Percentiles rank a stretch among this genome's conserved stretches.
phyloP scores from a whole-genome alignment of 2,888 invertebrate species.

The Anagyrus pseudococci region DNA sequence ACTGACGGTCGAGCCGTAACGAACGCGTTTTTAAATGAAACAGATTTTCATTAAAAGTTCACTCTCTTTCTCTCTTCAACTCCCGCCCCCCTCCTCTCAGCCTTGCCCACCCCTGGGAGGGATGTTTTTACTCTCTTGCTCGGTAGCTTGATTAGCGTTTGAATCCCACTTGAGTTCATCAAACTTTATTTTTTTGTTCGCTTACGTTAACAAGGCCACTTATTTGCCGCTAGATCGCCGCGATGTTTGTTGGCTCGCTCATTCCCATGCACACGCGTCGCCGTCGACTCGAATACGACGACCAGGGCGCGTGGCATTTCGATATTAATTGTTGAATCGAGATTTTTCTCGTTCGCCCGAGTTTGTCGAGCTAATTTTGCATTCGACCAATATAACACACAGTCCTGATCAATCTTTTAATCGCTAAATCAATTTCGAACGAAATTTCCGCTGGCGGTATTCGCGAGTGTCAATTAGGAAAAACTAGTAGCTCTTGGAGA shows the following conservation, averaged over 20 bases:
- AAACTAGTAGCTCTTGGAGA: too few species aligned
- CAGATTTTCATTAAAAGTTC: conserved; percentile 24
- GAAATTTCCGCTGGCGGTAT: neutral
- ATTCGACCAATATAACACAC: neutral
- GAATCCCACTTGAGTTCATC: neutral
- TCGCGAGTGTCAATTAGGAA: neutral
- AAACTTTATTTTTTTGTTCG: neutral
- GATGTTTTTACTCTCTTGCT: too few species aligned
- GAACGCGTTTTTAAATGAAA: conserved; percentile 18
- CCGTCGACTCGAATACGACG: neutral
- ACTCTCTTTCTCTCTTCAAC: neutral
- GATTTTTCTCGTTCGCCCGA: neutral
- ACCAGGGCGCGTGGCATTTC: too few species aligned
- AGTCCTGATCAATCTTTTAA: neutral
- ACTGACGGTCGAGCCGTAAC: too few species aligned
- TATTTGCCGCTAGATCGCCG: too few species aligned
- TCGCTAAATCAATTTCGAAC: too few species aligned
- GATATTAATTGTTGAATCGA: too few species aligned
- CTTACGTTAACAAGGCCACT: too few species aligned
- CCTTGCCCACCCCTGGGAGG: neutral
- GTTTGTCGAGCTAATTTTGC: neutral
- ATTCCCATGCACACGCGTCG: neutral
- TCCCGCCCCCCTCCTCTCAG: neutral
- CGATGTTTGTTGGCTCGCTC: too few species aligned
- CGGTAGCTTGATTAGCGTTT: neutral